Base-by-base conservation (phyloP, 1,140 invertebrate species). In the Leguminivora glycinivorella region DNA sequence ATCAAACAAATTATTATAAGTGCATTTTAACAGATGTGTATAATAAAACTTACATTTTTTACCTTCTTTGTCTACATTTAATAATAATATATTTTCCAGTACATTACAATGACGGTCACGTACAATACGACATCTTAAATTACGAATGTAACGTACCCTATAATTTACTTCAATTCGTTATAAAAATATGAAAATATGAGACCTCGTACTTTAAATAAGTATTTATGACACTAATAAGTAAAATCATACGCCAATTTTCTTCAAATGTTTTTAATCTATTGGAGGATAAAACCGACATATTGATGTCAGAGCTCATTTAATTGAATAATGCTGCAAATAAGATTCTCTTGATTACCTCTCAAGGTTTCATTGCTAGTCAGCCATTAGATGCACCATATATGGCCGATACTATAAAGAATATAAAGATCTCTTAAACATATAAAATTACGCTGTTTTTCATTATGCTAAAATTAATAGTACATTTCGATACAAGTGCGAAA, bases 1-100 rank as follows among this genome's bases (percentile, higher is more conserved):
- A 84, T 87, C 84, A 77, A 84, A 79, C 78, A 78, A 75, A 73
- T 74, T 70, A 80, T 60, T 69, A 47, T 60, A 72, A 19, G 47
- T 52, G 47, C n/a, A 52, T 52, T 52, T 52, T 52, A 19, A 52
- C 47, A 52, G 6, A 52, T 19, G 4, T 43, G n/a, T 38, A n/a
- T 17, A 43, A n/a, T 43, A 43, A 2, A 4, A 43, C 40, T 43
- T 43, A 43, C 1, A 43, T n/a, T 17, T 17, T 43, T 5, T 43
- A 43, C 5, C n/a, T n/a, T 12, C 5, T 38, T 38, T 38, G 34
- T 12, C 10, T 14, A n/a, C 31, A 34, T 34, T 34, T 43, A 14
- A 9, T n/a, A 43, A 43, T 17, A 52, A 52, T 22, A 9, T 9
- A 52, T 52, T 52, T 22, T 22, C 19, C 47, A 52, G 17, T 52